phyloP scores from a whole-genome alignment of 2,888 invertebrate genomes.

The Nemotelus pantherinus region DNA sequence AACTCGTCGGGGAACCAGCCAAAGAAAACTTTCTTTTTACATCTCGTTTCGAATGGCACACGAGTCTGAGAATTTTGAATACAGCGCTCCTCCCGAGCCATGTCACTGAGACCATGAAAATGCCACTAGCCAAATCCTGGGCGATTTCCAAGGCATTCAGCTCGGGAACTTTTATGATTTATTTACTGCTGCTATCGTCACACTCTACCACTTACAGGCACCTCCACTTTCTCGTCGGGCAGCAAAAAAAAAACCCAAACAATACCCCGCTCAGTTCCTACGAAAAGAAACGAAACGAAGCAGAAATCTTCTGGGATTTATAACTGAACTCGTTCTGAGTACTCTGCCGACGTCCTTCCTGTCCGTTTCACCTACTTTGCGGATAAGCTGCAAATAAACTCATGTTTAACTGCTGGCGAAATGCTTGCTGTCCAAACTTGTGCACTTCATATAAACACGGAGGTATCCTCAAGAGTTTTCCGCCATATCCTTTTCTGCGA shows the following conservation, averaged over 20 bases:
- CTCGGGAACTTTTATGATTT: slow-evolving; percentile 37
- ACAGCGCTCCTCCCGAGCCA: not conserved
- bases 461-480: slow-evolving; percentile 15
- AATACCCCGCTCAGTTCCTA: slow-evolving; percentile 15
- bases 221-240: slow-evolving; percentile 3
- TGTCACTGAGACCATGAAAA: slow-evolving; percentile 38
- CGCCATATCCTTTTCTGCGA: slow-evolving; percentile 10
- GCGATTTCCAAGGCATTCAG: slow-evolving; percentile 28
- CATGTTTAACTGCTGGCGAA: slow-evolving; percentile 29
- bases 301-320: slow-evolving; percentile 29
- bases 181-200: slow-evolving; percentile 31
- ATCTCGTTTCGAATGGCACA: slow-evolving; percentile 11
- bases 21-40: slow-evolving; percentile 24
- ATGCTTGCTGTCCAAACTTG: slow-evolving; percentile 43
- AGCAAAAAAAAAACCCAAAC: slow-evolving; percentile 8
- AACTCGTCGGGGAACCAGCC: not conserved
- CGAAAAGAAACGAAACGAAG: slow-evolving; percentile 23
- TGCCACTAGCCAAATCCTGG: slow-evolving; percentile 34
- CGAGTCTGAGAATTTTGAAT: slow-evolving; percentile 6
- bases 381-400: slow-evolving; percentile 24
- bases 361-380: not conserved
- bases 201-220: slow-evolving; percentile 4
- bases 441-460: slow-evolving; percentile 37
- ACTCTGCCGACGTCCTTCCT: not conserved
- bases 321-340: not conserved